Percentiles rank a stretch among this genome's conserved stretches.
Evolutionary conservation across 1,140 invertebrate genomes (phyloP).

Genomic region (Eupristina koningsbergeri): DNA sequence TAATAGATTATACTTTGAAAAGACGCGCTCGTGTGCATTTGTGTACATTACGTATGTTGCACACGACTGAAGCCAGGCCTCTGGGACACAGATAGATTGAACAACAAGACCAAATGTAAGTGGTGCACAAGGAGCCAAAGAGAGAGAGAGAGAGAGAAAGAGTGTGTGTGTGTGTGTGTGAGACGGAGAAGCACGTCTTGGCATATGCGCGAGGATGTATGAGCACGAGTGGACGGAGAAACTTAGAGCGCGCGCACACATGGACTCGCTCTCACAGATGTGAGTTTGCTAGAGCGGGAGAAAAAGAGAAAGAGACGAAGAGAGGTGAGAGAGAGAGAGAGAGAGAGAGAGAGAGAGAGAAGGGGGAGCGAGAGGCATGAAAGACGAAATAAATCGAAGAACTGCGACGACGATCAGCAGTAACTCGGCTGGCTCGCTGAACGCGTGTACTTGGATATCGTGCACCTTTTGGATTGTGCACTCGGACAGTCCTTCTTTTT

Average conservation of each 20-base stretch:
- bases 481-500: background rate
- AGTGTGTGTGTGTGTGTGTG: too few species aligned
- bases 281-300: background rate
- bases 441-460: conserved; percentile 53
- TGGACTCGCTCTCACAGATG: background rate
- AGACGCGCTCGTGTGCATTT: too few species aligned
- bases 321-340: background rate
- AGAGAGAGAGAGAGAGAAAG: background rate
- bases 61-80: background rate
- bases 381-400: conserved; percentile 70
- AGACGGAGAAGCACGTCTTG: too few species aligned
- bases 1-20: too few species aligned
- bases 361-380: conserved; percentile 2
- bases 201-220: background rate
- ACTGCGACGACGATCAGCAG: conserved; percentile 67
- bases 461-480: background rate
- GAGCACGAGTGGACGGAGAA: background rate
- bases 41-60: too few species aligned
- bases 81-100: background rate
- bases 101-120: background rate
- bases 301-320: background rate
- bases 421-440: conserved; percentile 62
- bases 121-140: background rate
- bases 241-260: background rate
- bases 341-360: conserved; percentile 10